Evolutionary conservation across 1,140 invertebrate species (phyloP).

Genomic region (Macrostomum lignano): DNA sequence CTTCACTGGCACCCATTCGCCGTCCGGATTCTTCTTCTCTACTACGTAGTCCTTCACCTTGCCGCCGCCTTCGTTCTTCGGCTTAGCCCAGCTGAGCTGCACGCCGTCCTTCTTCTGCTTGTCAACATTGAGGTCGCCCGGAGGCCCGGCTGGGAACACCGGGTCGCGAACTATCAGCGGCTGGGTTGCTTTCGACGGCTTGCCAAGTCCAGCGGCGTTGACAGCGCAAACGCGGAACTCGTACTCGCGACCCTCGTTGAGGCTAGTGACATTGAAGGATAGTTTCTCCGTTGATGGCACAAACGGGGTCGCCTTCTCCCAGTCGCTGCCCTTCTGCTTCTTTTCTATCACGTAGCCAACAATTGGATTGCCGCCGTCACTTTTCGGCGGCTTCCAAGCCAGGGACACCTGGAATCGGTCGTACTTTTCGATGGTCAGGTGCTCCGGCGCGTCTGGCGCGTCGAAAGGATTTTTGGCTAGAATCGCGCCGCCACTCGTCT

Average conservation of each 20-base stretch:
- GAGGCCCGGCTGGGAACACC: slow-evolving; percentile 50
- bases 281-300: slow-evolving; percentile 48
- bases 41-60: slow-evolving; percentile 77
- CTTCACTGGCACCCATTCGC: slow-evolving; percentile 63
- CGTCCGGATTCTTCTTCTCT: slow-evolving; percentile 50
- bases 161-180: slow-evolving; percentile 38
- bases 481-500: slow-evolving; percentile 55
- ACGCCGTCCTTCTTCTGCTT: slow-evolving; percentile 78
- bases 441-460: slow-evolving; percentile 67
- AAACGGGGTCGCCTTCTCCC: slow-evolving; percentile 58
- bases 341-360: slow-evolving; percentile 73
- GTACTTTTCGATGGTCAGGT: slow-evolving; percentile 64
- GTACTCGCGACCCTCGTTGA: slow-evolving; percentile 60
- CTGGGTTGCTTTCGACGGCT: slow-evolving; percentile 71
- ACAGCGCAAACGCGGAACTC: slow-evolving; percentile 74
- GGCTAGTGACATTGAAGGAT: slow-evolving; percentile 59
- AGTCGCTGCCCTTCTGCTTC: slow-evolving; percentile 45
- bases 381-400: slow-evolving; percentile 62
- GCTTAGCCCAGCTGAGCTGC: slow-evolving; percentile 68
- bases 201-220: slow-evolving; percentile 75
- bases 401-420: slow-evolving; percentile 60
- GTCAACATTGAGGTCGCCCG: slow-evolving; percentile 68
- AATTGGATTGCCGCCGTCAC: slow-evolving; percentile 70
- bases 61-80: slow-evolving; percentile 63
- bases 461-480: slow-evolving; percentile 71